Conservation (phyloP, 2,797 vertebrate species). For the Sebastes kiyomatsui region DNA sequence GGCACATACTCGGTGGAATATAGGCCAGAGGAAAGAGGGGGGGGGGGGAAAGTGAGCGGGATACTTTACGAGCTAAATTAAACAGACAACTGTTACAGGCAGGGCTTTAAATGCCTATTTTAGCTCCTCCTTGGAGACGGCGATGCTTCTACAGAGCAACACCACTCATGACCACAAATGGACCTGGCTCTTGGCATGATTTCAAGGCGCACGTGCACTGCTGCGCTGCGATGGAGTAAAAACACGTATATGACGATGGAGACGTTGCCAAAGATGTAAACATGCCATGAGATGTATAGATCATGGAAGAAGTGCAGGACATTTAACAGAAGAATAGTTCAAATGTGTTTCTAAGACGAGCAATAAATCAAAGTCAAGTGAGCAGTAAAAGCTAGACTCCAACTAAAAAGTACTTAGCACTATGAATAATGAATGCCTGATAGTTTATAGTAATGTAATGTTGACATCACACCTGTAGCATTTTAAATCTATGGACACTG, state of each 20-base stretch:
- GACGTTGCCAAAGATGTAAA: conserved; percentile 51
- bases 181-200: conserved; percentile 57
- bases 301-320: conserved; percentile 16
- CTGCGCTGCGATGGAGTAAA: conserved; percentile 17
- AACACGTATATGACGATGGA: conserved; percentile 33
- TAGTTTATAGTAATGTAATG: background rate
- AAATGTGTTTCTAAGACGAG: conserved; percentile 29
- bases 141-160: conserved; percentile 44
- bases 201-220: conserved; percentile 64
- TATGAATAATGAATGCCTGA: conserved; percentile 20
- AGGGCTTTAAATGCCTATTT: conserved; percentile 63
- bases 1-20: conserved; percentile 59
- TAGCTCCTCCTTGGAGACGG: conserved; percentile 68
- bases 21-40: conserved; percentile 62
- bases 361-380: conserved; percentile 47
- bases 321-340: conserved; percentile 32
- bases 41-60: conserved; percentile 30
- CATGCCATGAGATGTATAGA: conserved; percentile 25
- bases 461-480: conserved; percentile 40
- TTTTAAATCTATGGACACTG: conserved; percentile 4
- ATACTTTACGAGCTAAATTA: conserved; percentile 79
- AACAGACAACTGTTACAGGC: conserved; percentile 79
- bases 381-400: conserved; percentile 10
- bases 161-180: conserved; percentile 71
- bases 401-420: conserved; percentile 19